Evolutionary conservation across 1,140 invertebrate species (phyloP).

Genomic region (Tetraneura akinire): DNA sequence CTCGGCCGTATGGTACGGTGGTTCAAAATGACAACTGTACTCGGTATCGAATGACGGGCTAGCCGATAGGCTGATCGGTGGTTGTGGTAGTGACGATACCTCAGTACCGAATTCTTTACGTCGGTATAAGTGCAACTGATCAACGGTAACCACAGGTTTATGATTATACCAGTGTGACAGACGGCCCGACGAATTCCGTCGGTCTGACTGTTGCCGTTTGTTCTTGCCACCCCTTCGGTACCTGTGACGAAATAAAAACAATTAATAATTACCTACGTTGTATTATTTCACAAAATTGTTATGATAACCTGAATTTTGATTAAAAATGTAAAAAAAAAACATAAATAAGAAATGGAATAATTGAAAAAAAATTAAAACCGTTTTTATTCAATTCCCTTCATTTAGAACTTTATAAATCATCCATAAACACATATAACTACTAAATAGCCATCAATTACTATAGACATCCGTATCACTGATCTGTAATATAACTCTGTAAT

Average conservation of each 20-base stretch:
- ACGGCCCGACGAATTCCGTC: slow-evolving; percentile 1
- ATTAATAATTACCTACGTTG: too few relatives aligned
- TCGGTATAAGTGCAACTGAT: slow-evolving; percentile 34
- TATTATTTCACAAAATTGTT: too few relatives aligned
- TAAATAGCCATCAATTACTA: too few relatives aligned
- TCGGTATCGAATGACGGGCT: slow-evolving; percentile 37
- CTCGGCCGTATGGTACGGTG: slow-evolving; percentile 32
- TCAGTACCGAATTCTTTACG: slow-evolving; percentile 1
- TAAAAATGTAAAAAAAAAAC: too few relatives aligned
- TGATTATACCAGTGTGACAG: slow-evolving; percentile 28
- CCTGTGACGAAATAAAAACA: background rate
- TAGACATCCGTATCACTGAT: too few relatives aligned
- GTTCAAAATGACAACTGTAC: slow-evolving; percentile 10
- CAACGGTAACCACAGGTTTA: slow-evolving; percentile 22
- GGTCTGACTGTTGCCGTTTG: background rate
- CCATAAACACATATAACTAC: too few relatives aligned
- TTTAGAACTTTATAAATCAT: too few relatives aligned
- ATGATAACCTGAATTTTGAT: too few relatives aligned
- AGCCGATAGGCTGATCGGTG: slow-evolving; percentile 24
- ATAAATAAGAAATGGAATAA: too few relatives aligned
- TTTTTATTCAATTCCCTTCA: too few relatives aligned
- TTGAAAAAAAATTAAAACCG: too few relatives aligned
- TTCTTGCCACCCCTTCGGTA: slow-evolving; percentile 3
- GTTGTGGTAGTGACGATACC: background rate
- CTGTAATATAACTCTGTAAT: too few relatives aligned